Evolutionary conservation across 2,797 vertebrate genomes (phyloP), one percentile per base, ranked within the genome.

Genomic region (Cichlasoma orientale): DNA sequence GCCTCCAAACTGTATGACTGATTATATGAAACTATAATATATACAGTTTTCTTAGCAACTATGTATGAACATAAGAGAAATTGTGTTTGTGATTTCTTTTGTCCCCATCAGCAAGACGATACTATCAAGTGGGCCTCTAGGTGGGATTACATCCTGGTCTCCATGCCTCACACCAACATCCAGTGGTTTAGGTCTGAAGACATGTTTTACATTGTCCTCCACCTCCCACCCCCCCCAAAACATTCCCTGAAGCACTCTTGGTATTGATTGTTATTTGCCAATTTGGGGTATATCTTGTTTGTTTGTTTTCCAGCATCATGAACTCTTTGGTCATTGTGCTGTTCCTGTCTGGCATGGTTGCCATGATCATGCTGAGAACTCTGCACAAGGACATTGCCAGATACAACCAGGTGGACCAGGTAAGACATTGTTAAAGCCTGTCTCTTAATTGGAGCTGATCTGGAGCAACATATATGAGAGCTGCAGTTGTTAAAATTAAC

Each of bases 71-170:
- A 63, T 52, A 25, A 21, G 29, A 50, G 2, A 77, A 50, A 47
- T 29, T 25, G 13, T 25, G 8, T 11, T 9, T 31, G 38, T 36
- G 31, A 54, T 59, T 31, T 19, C 23, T 18, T 41, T 13, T 36
- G 23, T 1, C 38, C 19, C 68, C 80, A 86, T 36, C 85, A 98
- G 96, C 83, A 96, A 89, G 95, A 96, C 86, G 95, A 96, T 88
- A 23, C 58, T 11, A 97, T 97, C 84, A 97, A 97, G 74, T 98
- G 96, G 97, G 95, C 96, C 25, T 98, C 97, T 27, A 94, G 97
- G 33, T 98, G 97, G 97, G 97, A 98, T 91, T 98, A 98, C 90
- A 97, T 98, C 92, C 92, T 98, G 88, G 95, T 97, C 61, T 97
- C 96, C 16, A 96, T 97, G 96, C 95, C 97, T 3, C 96, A 98